A percentile compares a stretch with the other conserved stretches of the same genome.
phyloP scores from a whole-genome alignment of 2,797 vertebrate species.

The Gastrophryne carolinensis region DNA sequence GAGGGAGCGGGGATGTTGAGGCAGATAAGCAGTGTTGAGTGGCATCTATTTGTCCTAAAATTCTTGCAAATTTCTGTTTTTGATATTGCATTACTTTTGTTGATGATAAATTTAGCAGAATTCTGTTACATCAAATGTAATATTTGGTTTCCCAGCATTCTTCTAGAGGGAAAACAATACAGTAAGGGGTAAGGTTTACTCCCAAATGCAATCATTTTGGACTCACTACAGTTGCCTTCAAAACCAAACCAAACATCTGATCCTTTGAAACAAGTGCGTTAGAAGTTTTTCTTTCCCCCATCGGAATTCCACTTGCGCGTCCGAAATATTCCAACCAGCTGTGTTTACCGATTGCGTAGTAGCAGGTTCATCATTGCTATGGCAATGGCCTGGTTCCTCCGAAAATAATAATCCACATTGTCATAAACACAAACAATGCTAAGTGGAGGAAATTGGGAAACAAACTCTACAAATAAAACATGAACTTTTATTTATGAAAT shows the following conservation, averaged over 20 bases:
- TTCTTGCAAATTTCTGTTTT: no score
- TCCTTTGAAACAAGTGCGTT: constrained; percentile 34
- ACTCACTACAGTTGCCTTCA: constrained; percentile 2
- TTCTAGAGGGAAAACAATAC: no score
- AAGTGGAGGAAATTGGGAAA: constrained; percentile 12
- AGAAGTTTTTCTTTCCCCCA: constrained; percentile 29
- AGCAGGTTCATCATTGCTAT: constrained; percentile 41
- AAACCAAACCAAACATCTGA: constrained; percentile 28
- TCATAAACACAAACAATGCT: constrained; percentile 31
- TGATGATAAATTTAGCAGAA: no score
- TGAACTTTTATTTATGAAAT: constrained; percentile 25
- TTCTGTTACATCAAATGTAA: no score
- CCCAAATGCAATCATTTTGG: constrained; percentile 19
- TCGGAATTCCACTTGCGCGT: constrained; percentile 13
- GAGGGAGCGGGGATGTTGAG: no score
- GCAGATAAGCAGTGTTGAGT: no score
- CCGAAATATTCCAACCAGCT: constrained; percentile 22
- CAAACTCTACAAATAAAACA: constrained; percentile 20
- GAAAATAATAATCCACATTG: constrained; percentile 19
- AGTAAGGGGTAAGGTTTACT: no score
- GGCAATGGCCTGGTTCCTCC: background rate
- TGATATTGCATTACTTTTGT: no score
- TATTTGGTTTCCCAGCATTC: no score
- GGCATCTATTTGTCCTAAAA: no score
- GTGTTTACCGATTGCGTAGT: constrained; percentile 36